Conservation (phyloP, 2,888 invertebrate genomes). For the Chalcosyrphus nemorum region DNA sequence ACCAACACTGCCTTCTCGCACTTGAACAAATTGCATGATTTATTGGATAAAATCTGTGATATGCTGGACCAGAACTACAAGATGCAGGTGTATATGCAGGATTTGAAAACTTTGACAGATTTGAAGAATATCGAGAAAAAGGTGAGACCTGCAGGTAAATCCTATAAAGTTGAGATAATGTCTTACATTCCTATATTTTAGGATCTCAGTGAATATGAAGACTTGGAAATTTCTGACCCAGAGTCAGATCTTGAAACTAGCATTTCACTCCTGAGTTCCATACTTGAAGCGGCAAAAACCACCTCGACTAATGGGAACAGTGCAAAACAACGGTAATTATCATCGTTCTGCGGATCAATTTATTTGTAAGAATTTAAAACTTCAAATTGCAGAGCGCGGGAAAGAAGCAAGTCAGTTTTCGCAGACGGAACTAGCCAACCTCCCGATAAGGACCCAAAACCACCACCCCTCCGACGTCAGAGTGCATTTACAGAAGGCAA, state of each 20-base stretch:
- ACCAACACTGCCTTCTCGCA: slow-evolving; percentile 89
- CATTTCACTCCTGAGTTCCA: slow-evolving; percentile 86
- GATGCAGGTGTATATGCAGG: slow-evolving; percentile 87
- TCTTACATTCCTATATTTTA: slow-evolving; percentile 21
- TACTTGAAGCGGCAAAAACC: slow-evolving; percentile 84
- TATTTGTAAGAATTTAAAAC: background rate
- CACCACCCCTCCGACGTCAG: slow-evolving; percentile 77
- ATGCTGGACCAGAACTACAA: slow-evolving; percentile 88
- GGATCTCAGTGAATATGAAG: slow-evolving; percentile 70
- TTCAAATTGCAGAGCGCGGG: slow-evolving; percentile 80
- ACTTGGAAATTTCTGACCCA: slow-evolving; percentile 82
- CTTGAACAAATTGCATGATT: slow-evolving; percentile 88
- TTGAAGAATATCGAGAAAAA: slow-evolving; percentile 85
- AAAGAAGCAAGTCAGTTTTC: slow-evolving; percentile 87
- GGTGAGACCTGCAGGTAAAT: slow-evolving; percentile 56
- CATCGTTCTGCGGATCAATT: background rate
- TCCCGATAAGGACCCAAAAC: slow-evolving; percentile 76
- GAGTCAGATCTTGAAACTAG: slow-evolving; percentile 85
- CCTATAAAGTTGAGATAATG: background rate
- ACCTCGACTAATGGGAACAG: slow-evolving; percentile 83
- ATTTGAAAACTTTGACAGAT: slow-evolving; percentile 88
- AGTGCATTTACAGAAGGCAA: slow-evolving; percentile 81
- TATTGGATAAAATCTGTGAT: slow-evolving; percentile 89
- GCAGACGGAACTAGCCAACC: slow-evolving; percentile 84
- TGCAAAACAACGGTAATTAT: slow-evolving; percentile 78